Conservation (phyloP, 2,113 vertebrate genomes). For the human (Homo sapiens) region DNA sequence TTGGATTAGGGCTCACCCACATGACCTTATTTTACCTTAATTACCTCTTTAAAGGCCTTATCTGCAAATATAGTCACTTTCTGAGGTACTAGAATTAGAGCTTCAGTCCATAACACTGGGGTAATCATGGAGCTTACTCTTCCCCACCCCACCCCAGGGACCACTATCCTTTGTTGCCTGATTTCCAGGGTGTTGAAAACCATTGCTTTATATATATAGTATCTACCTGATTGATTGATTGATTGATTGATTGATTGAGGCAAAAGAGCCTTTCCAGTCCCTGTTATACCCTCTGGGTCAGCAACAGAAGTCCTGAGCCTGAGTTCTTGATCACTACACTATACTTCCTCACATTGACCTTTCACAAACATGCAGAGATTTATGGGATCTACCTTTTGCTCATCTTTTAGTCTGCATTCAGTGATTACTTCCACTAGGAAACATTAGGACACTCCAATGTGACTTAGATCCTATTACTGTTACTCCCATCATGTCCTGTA, state of each 20-base stretch:
- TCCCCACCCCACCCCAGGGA: not conserved
- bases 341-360: not conserved
- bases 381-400: not conserved
- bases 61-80: not conserved
- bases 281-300: not conserved
- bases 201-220: not conserved
- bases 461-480: not conserved
- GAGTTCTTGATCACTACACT: not conserved
- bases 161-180: not conserved
- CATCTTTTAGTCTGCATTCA: not conserved
- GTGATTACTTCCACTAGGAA: not conserved
- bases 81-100: not conserved
- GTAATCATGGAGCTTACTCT: not conserved
- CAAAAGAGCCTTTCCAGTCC: not conserved
- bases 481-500: not conserved
- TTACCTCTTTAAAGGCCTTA: not conserved
- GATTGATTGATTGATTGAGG: not conserved
- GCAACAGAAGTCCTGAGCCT: not conserved
- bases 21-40: not conserved
- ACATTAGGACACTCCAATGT: not conserved
- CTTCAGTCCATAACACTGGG: not conserved
- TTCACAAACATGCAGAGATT: not conserved
- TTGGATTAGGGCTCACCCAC: not conserved
- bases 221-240: not conserved
- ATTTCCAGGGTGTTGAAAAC: not conserved